Evolutionary conservation across 1,140 invertebrate species (phyloP), one percentile per base, ranked within the genome.

Genomic region (Drosophila orosa): DNA sequence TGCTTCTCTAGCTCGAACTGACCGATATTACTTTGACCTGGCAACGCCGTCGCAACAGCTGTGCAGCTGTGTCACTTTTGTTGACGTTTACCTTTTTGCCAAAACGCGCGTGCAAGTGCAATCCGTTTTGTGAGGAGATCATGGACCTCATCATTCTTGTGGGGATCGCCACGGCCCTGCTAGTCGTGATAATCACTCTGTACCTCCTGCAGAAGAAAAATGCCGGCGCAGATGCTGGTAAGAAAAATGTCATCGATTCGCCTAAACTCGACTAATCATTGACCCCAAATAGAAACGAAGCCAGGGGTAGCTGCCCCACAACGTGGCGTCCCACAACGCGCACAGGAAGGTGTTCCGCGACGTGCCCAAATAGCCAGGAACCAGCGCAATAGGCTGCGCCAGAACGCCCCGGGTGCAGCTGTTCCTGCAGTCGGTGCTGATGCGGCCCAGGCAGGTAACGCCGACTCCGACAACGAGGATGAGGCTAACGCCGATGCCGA

Each of bases 341-440:
- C 80, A 29, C 90, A 92, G 48, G 93, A 94, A 92, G 94, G 93
- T 19, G 92, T 93, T 0, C 93, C 93, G 15, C 92, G 94, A 45
- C 92, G 94, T 74, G 94, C 94, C 6, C 94, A 94, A 83, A 93
- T 94, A 48, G 94, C 94, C 8, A 92, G 94, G 50, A 95, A 95
- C 90, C 93, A 95, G 78, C 93, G 94, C 39, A 94, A 94, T 56
- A 90, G 94, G 19, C 93, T 95, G 90, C 90, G 73, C 56, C 83
- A 90, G 35, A 82, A 80, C 65, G 80, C 66, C 3, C 71, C 78
- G 1, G 61, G 54, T 8, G 63, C 59, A 3, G 76, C 76, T 69
- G 54, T 78, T 48, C 73, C 63, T 39, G 60, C 67, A 19, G 92
- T 90, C 24, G 92, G 92, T 35, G 82, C 69, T 24, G 91, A 92